Percentiles rank a stretch among this genome's conserved stretches.
phyloP scores from a whole-genome alignment of 2,113 vertebrate species.

The Melanostigma gelatinosum region DNA sequence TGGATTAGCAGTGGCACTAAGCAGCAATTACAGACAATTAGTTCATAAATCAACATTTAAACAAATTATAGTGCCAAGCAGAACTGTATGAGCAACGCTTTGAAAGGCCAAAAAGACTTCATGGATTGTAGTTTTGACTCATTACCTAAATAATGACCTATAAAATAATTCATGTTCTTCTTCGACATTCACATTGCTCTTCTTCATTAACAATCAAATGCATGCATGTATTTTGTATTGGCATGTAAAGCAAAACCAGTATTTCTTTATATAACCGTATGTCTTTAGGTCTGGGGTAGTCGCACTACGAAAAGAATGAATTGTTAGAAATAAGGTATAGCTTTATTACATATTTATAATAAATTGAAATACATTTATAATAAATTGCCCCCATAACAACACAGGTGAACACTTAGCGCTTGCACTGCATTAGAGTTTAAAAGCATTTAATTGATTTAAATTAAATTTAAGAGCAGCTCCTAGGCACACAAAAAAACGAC shows the following conservation, averaged over 20 bases:
- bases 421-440: neutral
- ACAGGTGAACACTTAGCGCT: neutral
- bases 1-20: conserved; percentile 82
- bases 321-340: neutral
- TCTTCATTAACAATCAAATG: neutral
- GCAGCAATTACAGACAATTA: conserved; percentile 83
- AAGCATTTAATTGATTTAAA: neutral
- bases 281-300: neutral
- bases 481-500: neutral
- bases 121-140: conserved; percentile 15
- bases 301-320: neutral
- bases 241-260: neutral
- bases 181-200: neutral
- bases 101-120: conserved; percentile 48
- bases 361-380: neutral
- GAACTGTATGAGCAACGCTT: conserved; percentile 32
- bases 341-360: neutral
- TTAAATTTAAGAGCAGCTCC: neutral
- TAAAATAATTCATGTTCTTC: neutral
- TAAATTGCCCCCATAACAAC: neutral
- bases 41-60: conserved; percentile 84
- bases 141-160: neutral
- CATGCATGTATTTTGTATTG: neutral
- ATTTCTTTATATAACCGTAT: neutral
- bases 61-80: conserved; percentile 73